Base-by-base conservation (phyloP, 2,888 invertebrate species). In the Meganola albula region DNA sequence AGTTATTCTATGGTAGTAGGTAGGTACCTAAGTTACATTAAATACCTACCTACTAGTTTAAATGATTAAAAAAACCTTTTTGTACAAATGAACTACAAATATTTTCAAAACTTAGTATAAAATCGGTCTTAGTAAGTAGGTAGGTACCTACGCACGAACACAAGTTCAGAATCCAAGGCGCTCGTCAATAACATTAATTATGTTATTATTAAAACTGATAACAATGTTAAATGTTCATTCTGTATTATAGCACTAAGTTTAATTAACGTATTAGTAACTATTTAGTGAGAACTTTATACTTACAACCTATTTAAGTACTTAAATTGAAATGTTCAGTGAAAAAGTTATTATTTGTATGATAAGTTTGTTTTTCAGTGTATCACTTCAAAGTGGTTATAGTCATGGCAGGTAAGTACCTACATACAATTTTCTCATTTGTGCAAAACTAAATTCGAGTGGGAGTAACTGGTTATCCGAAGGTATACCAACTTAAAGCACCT, bases 161-260 rank as follows among this genome's bases (percentile, higher is more conserved):
- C 20, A 3, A 20, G 8, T 20, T 44, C 35, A 40, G 47, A 39
- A 52, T 46, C 49, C 39, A 43, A 47, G 51, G 16, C 24, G 20
- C 52, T 68, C 63, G 74, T 78, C 76, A 76, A 67, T 70, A 71
- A 63, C 71, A 68, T 68, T 56, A 44, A n/a, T n/a, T n/a, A n/a
- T n/a, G n/a, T n/a, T n/a, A n/a, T n/a, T n/a, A n/a, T n/a, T 37
- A 42, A 30, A n/a, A 44, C 20, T 41, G 78, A 78, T 78, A 78
- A 76, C 59, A 58, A 52, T 63, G 66, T 73, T 72, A 70, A 71
- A 70, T 63, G 70, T 63, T 63, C 63, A 63, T 13, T n/a, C n/a
- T n/a, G n/a, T n/a, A n/a, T n/a, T n/a, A n/a, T n/a, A n/a, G n/a
- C n/a, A n/a, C n/a, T n/a, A n/a, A n/a, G n/a, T n/a, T n/a, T n/a